Evolutionary conservation across 1,140 invertebrate species (phyloP).

Genomic region (Micrasema longulum): DNA sequence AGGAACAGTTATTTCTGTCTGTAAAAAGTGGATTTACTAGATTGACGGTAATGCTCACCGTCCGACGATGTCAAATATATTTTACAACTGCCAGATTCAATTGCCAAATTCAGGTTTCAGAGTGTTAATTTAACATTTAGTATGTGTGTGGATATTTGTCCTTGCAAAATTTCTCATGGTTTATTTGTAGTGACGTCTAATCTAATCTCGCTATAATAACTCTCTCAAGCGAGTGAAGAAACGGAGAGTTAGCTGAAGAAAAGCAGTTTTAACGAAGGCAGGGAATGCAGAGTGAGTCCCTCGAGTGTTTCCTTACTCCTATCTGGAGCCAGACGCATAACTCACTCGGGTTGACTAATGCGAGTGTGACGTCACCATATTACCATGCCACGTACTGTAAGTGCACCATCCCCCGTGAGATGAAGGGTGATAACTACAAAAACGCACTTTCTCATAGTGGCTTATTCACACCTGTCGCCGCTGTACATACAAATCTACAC

Average conservation of each 20-base stretch:
- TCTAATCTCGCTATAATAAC: neutral
- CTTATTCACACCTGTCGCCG: too few species aligned
- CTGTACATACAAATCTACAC: too few species aligned
- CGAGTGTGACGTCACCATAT: conserved; percentile 16
- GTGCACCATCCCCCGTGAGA: neutral
- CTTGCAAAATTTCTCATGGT: neutral
- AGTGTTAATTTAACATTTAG: too few species aligned
- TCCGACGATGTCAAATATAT: too few species aligned
- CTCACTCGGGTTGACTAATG: conserved; percentile 25
- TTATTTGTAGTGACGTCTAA: neutral
- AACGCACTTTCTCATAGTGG: too few species aligned
- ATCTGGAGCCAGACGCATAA: conserved; percentile 29
- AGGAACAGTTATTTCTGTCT: too few species aligned
- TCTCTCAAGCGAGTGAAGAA: neutral
- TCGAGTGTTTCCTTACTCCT: conserved; percentile 21
- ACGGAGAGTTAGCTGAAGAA: neutral
- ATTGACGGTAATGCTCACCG: too few species aligned
- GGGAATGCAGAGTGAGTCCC: conserved; percentile 30
- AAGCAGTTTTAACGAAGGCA: conserved; percentile 21
- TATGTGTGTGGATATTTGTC: too few species aligned
- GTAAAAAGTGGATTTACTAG: too few species aligned
- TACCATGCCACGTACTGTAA: neutral
- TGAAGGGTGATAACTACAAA: neutral
- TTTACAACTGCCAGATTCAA: too few species aligned
- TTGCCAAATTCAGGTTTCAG: too few species aligned